Evolutionary conservation across 2,113 vertebrate genomes (phyloP), one percentile per base, ranked within the genome.

Genomic region (Paracanthobrama guichenoti): DNA sequence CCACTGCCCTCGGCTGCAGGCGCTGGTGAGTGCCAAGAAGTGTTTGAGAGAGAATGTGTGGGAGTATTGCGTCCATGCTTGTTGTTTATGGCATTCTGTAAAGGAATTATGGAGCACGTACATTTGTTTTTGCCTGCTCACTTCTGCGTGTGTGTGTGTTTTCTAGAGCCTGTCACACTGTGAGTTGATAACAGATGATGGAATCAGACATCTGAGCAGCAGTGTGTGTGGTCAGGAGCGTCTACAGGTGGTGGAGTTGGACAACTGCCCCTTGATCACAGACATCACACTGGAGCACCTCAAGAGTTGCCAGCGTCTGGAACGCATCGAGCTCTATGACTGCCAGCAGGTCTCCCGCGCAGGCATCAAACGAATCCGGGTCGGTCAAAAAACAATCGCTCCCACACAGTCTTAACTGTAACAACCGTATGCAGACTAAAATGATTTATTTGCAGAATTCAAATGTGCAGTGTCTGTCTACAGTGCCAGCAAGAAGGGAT

Each of bases 211-310:
- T 91, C 89, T 99, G 85, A 98, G 98, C 10, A 99, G 98, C 20
- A 98, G 98, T 0, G 97, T 97, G 85, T 98, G 98, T 0, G 97
- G 97, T 76, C 98, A 99, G 79, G 98, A 99, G 90, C 95, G 97
- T 2, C 91, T 99, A 93, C 96, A 99, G 91, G 98, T 99, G 89
- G 97, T 99, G 67, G 98, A 99, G 94, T 92, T 99, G 94, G 98
- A 99, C 93, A 99, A 99, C 94, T 99, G 98, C 93, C 98, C 98
- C 1, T 92, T 99, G 67, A 99, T 99, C 94, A 99, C 98, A 0
- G 98, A 99, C 1, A 97, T 97, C 31, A 99, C 98, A 48, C 94
- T 99, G 92, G 98, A 99, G 92, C 97, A 99, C 92, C 95, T 99
- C 88, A 99, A 99, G 91, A 98, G 92, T 91, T 99, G 98, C 93